Evolutionary conservation across 2,888 invertebrate species (phyloP).

Genomic region (Dolichopus griseipennis): DNA sequence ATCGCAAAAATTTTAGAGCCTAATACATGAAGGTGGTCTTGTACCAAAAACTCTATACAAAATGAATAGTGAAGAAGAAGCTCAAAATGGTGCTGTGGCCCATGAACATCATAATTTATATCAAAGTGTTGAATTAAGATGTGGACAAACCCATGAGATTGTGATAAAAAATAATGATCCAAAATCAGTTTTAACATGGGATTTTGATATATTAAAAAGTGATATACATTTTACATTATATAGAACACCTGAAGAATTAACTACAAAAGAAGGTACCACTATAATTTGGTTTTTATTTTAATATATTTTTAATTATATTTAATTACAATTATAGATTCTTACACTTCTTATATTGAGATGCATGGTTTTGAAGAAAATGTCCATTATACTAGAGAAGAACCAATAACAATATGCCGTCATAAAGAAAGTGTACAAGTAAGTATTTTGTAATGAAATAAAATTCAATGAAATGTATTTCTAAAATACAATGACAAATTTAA

Average conservation of each 20-base stretch:
- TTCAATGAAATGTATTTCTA: too few relatives aligned
- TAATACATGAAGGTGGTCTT: constrained; percentile 76
- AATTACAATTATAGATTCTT: constrained; percentile 33
- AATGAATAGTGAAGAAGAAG: constrained; percentile 43
- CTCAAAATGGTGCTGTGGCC: constrained; percentile 21
- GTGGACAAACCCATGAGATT: constrained; percentile 61
- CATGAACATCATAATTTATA: constrained; percentile 40
- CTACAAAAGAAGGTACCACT: constrained; percentile 34
- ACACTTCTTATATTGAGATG: constrained; percentile 54
- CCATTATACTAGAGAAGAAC: constrained; percentile 70
- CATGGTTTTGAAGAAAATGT: constrained; percentile 63
- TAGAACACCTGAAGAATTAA: constrained; percentile 35
- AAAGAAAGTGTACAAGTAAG: constrained; percentile 87
- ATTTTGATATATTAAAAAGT: constrained; percentile 87
- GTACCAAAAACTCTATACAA: constrained; percentile 82
- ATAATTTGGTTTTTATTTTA: not conserved
- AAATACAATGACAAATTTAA: too few relatives aligned
- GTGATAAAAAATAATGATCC: constrained; percentile 71
- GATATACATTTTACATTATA: constrained; percentile 77
- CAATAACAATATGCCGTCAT: constrained; percentile 75
- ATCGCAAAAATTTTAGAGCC: constrained; percentile 49
- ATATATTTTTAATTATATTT: not conserved
- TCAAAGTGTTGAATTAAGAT: constrained; percentile 35
- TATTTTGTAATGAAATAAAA: not conserved
- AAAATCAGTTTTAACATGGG: constrained; percentile 90